Evolutionary conservation across 2,797 vertebrate species (phyloP), one percentile per base, ranked within the genome.

Genomic region (Florisuga fusca): DNA sequence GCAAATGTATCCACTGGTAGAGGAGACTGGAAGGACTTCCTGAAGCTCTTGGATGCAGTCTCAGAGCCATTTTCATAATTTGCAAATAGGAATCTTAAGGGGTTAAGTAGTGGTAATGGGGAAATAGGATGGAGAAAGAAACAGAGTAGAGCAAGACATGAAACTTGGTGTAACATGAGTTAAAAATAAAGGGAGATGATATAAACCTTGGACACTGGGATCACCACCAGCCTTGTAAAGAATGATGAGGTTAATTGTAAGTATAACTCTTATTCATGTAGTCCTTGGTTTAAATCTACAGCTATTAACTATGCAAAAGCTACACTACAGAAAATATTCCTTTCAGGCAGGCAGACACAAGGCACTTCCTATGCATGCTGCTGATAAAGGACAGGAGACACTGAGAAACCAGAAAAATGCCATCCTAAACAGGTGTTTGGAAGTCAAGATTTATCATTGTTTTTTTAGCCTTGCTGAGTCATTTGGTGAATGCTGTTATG

Each of bases 261-360:
- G 33, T 29, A 13, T 50, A 43, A n/a, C 22, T 50, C 6, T 33
- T 23, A n/a, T 16, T 71, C 4, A 0, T 45, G 20, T 0, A 1
- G 14, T 18, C 12, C 26, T 43, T 64, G 33, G 15, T 50, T 87
- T 79, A 63, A 90, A 74, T 45, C 23, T 55, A 18, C 14, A 80
- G 7, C 23, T 59, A 27, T 51, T 22, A 9, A 8, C 21, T 29
- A 2, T 36, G 1, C 38, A 41, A 67, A 12, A 72, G 41, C 36
- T 72, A 3, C 33, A 22, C n/a, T 45, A 69, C 10, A 58, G 36
- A 89, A 72, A 20, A 38, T 8, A 21, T 3, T 27, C 18, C 33
- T 89, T 84, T 79, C 45, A 57, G 34, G 22, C 5, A 77, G 25
- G 16, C 17, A 31, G 29, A 84, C 34, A 9, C 27, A 45, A 74